Evolutionary conservation across 2,888 invertebrate species (phyloP), one percentile per base, ranked within the genome.

Genomic region (Stegophylla sp.): DNA sequence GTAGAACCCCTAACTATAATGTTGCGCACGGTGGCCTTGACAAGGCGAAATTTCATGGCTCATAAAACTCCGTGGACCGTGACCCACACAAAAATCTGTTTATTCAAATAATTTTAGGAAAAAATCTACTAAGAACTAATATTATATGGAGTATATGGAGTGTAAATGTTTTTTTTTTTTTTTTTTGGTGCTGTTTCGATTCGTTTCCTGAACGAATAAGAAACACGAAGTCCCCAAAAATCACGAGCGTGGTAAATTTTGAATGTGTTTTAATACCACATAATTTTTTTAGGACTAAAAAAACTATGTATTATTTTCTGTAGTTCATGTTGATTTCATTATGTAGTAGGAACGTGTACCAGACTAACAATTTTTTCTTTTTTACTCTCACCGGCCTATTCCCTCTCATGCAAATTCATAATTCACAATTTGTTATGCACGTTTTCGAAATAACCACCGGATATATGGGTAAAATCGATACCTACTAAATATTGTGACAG

Each of bases 31-130:
- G 61, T n/a, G 59, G 20, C 77, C 79, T 79, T 79, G 79, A 41
- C 64, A 76, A 76, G 75, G 41, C 75, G 41, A 79, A 63, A 69
- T 69, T 59, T 10, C 51, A 79, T 28, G 41, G 71, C 23, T 71
- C 34, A 45, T 71, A 71, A 69, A 48, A 71, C 20, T 63, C 51
- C 51, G 51, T 17, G 23, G 51, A 79, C 71, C 79, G 79, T 79
- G 61, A 79, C 71, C 71, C 51, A 45, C 41, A 67, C 79, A 59
- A 66, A 59, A 66, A 69, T 69, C 45, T 59, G 56, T 59, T 61
- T 61, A 45, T 59, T 61, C 28, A 79, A 61, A 69, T 34, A 5
- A 48, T 79, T 79, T 74, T n/a, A 45, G 59, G n/a, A 9, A 43
- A 45, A 74, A 61, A n/a, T 51, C 10, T 48, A 74, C 3, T n/a